Evolutionary conservation across 2,113 vertebrate genomes (phyloP).

Genomic region (Syrmaticus mikado): DNA sequence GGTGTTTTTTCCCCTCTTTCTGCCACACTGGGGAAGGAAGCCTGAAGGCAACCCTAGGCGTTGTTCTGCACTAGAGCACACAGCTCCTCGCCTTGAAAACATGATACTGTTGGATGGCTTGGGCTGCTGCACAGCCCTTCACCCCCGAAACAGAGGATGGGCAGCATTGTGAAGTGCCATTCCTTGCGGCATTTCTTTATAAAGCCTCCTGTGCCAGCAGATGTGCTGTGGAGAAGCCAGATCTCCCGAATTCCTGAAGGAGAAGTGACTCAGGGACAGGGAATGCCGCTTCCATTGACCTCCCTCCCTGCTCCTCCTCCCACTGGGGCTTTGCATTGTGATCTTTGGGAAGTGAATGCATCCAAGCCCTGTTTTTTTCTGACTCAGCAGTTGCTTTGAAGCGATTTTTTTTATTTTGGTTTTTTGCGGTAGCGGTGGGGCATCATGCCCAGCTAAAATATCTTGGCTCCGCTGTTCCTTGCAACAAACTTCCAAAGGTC

Average conservation of each 20-base stretch:
- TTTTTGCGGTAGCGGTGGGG: slow-evolving; percentile 48
- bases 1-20: not conserved
- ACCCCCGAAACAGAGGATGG: not conserved
- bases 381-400: slow-evolving; percentile 69
- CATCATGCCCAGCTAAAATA: slow-evolving; percentile 66
- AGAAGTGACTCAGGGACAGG: slow-evolving; percentile 43
- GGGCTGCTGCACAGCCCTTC: not conserved
- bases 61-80: not conserved
- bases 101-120: fast-evolving
- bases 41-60: not conserved
- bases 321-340: slow-evolving; percentile 13
- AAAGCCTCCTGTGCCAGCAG: not conserved
- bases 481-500: slow-evolving; percentile 71
- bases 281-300: slow-evolving; percentile 39
- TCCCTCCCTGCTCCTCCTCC: not conserved
- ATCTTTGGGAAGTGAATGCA: slow-evolving; percentile 33
- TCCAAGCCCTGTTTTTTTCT: slow-evolving; percentile 55
- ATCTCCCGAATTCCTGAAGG: slow-evolving; percentile 8
- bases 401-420: not conserved
- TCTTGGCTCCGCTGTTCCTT: slow-evolving; percentile 62
- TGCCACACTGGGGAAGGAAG: not conserved
- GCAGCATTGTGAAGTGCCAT: fast-evolving
- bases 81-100: not conserved
- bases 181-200: not conserved
- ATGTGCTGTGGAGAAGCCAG: not conserved